Evolutionary conservation across 2,888 invertebrate genomes (phyloP).

Genomic region (Ischnus inquisitorius): DNA sequence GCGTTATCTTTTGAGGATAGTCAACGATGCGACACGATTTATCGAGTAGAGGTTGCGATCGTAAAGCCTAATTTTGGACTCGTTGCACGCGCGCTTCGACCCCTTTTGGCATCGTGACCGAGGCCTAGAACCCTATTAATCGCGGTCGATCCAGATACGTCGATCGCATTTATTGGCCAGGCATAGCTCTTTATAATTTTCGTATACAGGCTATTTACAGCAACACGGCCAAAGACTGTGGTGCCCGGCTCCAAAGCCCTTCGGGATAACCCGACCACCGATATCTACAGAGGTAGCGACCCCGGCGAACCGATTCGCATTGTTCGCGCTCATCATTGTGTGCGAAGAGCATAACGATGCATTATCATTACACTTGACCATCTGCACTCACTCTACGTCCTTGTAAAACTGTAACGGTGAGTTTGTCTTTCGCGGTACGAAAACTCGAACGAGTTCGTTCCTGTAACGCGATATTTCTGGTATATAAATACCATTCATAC

Average conservation of each 20-base stretch:
- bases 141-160: conserved; percentile 27
- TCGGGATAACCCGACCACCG: conserved; percentile 25
- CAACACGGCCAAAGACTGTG: background rate
- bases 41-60: conserved; percentile 29
- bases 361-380: conserved; percentile 15
- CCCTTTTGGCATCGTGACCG: conserved; percentile 15
- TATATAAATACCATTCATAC: background rate
- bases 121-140: conserved; percentile 38
- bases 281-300: background rate
- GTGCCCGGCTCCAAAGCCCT: background rate
- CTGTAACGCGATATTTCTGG: background rate
- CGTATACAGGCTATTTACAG: conserved; percentile 3
- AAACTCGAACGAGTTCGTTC: background rate
- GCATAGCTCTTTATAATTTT: conserved; percentile 15
- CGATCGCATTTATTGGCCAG: conserved; percentile 3
- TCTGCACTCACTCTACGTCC: background rate
- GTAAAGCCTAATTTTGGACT: conserved; percentile 35
- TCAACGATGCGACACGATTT: conserved; percentile 43
- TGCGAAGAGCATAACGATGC: background rate
- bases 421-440: background rate
- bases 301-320: conserved; percentile 11
- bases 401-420: conserved; percentile 16
- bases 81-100: conserved; percentile 37
- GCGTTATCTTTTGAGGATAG: conserved; percentile 49
- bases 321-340: background rate